Conservation (phyloP, 2,888 invertebrate genomes). For the Drosophila atripex region DNA sequence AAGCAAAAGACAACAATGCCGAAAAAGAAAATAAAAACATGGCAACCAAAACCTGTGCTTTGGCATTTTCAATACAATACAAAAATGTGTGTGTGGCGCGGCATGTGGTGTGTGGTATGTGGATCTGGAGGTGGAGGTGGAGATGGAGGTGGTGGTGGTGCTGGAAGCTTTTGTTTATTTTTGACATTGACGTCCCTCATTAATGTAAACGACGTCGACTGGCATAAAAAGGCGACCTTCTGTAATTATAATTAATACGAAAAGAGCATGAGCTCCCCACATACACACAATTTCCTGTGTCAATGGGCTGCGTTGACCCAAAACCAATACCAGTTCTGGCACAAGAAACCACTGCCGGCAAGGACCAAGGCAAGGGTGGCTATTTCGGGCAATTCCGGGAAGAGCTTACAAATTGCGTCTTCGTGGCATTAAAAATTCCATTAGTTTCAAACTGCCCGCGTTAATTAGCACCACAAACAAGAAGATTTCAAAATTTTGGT, state of each 20-base stretch:
- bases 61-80: slow-evolving; percentile 40
- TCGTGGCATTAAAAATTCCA: slow-evolving; percentile 77
- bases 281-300: slow-evolving; percentile 10
- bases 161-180: slow-evolving; percentile 35
- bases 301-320: slow-evolving; percentile 37
- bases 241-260: slow-evolving; percentile 74
- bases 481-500: slow-evolving; percentile 42
- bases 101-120: slow-evolving; percentile 10
- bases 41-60: slow-evolving; percentile 11
- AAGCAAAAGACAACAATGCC: slow-evolving; percentile 34
- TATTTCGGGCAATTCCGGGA: slow-evolving; percentile 9
- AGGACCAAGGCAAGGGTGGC: neutral
- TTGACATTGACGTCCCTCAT: slow-evolving; percentile 55
- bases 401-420: slow-evolving; percentile 54
- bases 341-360: slow-evolving; percentile 1
- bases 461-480: slow-evolving; percentile 65
- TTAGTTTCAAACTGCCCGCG: slow-evolving; percentile 66
- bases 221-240: slow-evolving; percentile 59
- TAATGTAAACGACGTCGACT: slow-evolving; percentile 61
- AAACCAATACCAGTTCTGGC: slow-evolving; percentile 54
- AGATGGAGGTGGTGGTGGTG: neutral
- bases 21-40: slow-evolving; percentile 25
- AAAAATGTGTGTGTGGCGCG: slow-evolving; percentile 10
- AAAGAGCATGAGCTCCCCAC: slow-evolving; percentile 53
- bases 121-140: neutral